A percentile compares a stretch with the other conserved stretches of the same genome.
Conservation (phyloP, 2,113 vertebrate species). For the Gyps fulvus region DNA sequence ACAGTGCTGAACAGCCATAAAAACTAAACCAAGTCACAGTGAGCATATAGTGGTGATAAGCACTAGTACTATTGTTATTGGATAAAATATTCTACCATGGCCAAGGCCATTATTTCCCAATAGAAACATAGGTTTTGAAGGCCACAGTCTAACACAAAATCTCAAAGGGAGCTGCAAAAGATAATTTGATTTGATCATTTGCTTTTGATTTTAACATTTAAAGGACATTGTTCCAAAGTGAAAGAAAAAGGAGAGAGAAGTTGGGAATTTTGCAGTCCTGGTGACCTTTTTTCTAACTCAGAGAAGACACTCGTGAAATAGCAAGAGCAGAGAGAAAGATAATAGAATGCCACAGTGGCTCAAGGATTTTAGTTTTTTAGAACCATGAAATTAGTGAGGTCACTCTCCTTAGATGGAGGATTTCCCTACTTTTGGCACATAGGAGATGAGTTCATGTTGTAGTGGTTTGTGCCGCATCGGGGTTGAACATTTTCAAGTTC, state of each 20-base stretch:
- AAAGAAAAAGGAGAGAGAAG: slow-evolving; percentile 32
- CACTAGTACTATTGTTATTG: slow-evolving; percentile 32
- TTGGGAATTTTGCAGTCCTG: not conserved
- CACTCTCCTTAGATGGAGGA: not conserved
- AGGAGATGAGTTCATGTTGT: not conserved
- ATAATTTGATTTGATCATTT: slow-evolving; percentile 11
- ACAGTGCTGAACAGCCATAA: not conserved
- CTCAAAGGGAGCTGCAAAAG: slow-evolving; percentile 10
- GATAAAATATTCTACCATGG: slow-evolving; percentile 49
- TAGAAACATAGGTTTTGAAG: slow-evolving; percentile 45
- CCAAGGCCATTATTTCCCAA: slow-evolving; percentile 33
- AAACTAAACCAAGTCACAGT: not conserved
- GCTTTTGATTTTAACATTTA: slow-evolving; percentile 56
- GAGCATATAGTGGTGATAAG: slow-evolving; percentile 4
- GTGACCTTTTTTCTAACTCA: slow-evolving; percentile 36
- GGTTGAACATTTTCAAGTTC: not conserved
- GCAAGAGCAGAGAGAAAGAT: not conserved
- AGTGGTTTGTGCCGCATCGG: not conserved
- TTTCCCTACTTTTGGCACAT: not conserved
- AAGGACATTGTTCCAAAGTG: slow-evolving; percentile 23
- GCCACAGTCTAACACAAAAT: slow-evolving; percentile 36
- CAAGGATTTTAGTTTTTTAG: slow-evolving; percentile 21
- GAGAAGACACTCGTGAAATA: not conserved
- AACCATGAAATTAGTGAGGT: not conserved
- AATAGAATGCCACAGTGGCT: not conserved